These are phyloP conservation scores for Eptesicus fuscus DNA, from an alignment of 2,113 vertebrate species.

Conservation along the genomic window DNA sequence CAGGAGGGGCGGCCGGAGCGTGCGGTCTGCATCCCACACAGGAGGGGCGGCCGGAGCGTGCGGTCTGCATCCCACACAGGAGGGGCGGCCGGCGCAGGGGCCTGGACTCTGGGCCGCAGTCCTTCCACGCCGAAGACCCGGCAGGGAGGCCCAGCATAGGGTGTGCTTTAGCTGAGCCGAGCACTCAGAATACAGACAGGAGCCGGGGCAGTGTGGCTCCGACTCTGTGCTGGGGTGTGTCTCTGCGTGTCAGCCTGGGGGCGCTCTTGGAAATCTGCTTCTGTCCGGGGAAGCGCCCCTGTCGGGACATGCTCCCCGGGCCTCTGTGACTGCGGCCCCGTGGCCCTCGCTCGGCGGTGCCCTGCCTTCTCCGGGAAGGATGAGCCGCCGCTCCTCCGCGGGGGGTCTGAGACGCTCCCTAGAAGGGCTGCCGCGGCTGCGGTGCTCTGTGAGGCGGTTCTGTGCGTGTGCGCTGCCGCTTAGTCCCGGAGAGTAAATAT, in stretches of 20 bases:
- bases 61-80: background rate
- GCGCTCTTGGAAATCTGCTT: background rate
- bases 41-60: background rate
- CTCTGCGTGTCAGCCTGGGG: background rate
- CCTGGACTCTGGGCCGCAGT: background rate
- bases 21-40: background rate
- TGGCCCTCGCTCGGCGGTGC: background rate
- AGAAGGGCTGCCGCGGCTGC: constrained; percentile 2
- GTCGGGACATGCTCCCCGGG: background rate
- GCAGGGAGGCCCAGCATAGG: background rate
- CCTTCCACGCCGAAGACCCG: background rate
- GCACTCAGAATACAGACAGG: background rate
- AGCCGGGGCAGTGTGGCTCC: background rate
- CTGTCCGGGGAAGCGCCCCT: background rate
- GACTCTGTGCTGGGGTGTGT: background rate
- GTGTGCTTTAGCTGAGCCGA: background rate
- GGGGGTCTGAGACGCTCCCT: constrained; percentile 40
- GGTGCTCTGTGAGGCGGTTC: too few species aligned
- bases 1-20: background rate
- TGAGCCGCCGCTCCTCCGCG: constrained; percentile 21
- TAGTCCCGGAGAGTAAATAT: constrained; percentile 74
- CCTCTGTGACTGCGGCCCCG: background rate
- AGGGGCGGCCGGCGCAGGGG: background rate
- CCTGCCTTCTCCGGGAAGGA: background rate
- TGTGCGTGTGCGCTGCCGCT: constrained; percentile 42